Evolutionary conservation across 2,797 vertebrate genomes (phyloP).

Genomic region (Acipenser ruthenus): DNA sequence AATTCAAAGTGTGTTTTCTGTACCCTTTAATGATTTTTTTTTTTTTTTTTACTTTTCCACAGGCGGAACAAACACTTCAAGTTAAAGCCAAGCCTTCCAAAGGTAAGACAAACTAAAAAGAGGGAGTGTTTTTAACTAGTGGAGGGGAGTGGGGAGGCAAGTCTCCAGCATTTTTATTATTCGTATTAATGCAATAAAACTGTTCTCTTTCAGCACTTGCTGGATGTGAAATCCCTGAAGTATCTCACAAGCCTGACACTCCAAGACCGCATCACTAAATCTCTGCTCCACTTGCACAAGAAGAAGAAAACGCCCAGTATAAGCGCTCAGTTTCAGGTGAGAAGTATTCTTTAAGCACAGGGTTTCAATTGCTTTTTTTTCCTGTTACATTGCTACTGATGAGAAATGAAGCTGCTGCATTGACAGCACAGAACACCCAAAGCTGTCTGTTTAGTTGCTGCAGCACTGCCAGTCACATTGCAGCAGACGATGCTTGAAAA

Average conservation of each 20-base stretch:
- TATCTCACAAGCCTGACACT: constrained; percentile 86
- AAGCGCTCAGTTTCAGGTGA: constrained; percentile 96
- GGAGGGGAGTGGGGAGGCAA: neutral
- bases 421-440: too few relatives aligned
- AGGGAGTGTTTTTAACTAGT: too few relatives aligned
- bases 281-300: constrained; percentile 93
- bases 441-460: too few relatives aligned
- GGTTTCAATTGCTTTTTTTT: too few relatives aligned
- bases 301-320: constrained; percentile 98
- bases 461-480: too few relatives aligned
- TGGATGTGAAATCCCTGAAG: constrained; percentile 92
- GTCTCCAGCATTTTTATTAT: neutral
- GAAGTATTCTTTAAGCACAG: neutral
- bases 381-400: too few relatives aligned
- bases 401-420: too few relatives aligned
- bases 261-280: constrained; percentile 96
- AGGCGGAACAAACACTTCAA: constrained; percentile 94
- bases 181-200: neutral
- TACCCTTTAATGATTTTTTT: too few relatives aligned
- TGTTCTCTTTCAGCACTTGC: constrained; percentile 66
- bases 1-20: too few relatives aligned
- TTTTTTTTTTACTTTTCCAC: constrained; percentile 22
- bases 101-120: constrained; percentile 58
- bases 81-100: constrained; percentile 79
- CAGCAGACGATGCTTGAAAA: too few relatives aligned